phyloP scores from a whole-genome alignment of 1,140 invertebrate species.

The Vanessa tameamea region DNA sequence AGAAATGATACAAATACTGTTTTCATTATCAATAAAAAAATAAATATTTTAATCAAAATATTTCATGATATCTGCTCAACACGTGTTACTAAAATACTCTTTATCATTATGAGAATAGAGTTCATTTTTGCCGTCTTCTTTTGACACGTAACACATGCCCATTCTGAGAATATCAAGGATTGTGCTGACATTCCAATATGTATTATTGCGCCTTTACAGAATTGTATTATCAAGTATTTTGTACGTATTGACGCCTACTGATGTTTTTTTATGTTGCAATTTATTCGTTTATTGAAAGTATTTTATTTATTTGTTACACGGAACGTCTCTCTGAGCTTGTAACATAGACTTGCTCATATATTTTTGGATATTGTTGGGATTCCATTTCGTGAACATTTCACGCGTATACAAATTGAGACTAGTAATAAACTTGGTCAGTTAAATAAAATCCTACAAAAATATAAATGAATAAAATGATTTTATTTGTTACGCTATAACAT shows the following conservation, averaged over 20 bases:
- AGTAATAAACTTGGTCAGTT: not conserved
- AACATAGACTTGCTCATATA: constrained; percentile 35
- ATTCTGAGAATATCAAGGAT: constrained; percentile 32
- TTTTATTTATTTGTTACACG: constrained; percentile 45
- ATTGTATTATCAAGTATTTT: constrained; percentile 51
- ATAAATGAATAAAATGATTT: too few species aligned
- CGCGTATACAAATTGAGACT: constrained; percentile 18
- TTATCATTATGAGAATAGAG: not conserved
- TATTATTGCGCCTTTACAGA: constrained; percentile 50
- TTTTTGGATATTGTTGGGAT: constrained; percentile 39
- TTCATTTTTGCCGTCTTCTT: not conserved
- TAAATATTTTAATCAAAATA: too few species aligned
- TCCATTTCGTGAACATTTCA: constrained; percentile 34
- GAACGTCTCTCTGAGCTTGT: constrained; percentile 23
- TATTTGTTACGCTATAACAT: too few species aligned
- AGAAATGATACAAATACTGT: too few species aligned
- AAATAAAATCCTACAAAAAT: too few species aligned
- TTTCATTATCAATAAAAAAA: too few species aligned
- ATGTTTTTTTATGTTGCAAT: constrained; percentile 50
- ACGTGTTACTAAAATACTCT: not conserved
- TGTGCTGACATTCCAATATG: constrained; percentile 47
- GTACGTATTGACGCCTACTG: constrained; percentile 42
- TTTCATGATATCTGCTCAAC: too few species aligned
- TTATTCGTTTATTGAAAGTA: constrained; percentile 54
- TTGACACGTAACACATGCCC: not conserved